Percentiles rank a stretch among this genome's conserved stretches.
phyloP scores from a whole-genome alignment of 2,888 invertebrate genomes.

The Allolobophora icterica region DNA sequence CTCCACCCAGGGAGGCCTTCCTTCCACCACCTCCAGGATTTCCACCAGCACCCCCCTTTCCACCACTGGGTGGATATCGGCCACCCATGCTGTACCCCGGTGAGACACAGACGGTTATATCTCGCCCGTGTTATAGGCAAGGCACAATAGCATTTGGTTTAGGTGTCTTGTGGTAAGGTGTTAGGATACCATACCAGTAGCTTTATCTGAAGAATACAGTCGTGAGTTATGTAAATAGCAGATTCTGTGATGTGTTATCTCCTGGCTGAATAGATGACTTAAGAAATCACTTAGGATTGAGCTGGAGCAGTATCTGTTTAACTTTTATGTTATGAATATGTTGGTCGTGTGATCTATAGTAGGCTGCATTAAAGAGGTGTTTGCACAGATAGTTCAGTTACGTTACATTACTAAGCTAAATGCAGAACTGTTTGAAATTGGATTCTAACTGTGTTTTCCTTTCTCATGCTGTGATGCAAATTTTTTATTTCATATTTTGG shows the following conservation, averaged over 20 bases:
- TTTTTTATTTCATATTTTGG: conserved; percentile 26
- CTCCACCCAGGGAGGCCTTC: conserved; percentile 29
- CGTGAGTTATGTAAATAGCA: neutral
- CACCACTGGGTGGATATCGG: conserved; percentile 30
- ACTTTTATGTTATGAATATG: neutral
- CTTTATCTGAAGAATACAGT: neutral
- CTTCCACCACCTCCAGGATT: conserved; percentile 43
- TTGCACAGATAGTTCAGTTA: neutral
- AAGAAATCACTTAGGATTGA: neutral
- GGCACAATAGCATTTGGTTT: neutral
- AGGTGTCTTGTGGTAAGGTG: neutral
- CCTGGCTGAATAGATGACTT: neutral
- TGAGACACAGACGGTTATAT: conserved; percentile 11
- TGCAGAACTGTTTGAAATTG: neutral
- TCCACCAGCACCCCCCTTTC: conserved; percentile 28
- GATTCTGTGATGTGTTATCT: neutral
- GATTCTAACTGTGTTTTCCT: neutral
- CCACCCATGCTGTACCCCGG: conserved; percentile 32
- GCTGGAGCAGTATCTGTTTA: neutral
- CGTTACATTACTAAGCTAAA: neutral
- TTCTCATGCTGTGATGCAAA: neutral
- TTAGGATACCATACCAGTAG: neutral
- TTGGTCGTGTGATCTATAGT: neutral
- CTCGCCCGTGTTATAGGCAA: neutral
- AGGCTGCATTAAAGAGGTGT: too few relatives aligned